Evolutionary conservation across 2,888 invertebrate species (phyloP).

Genomic region (Malthinus seriepunctatus): DNA sequence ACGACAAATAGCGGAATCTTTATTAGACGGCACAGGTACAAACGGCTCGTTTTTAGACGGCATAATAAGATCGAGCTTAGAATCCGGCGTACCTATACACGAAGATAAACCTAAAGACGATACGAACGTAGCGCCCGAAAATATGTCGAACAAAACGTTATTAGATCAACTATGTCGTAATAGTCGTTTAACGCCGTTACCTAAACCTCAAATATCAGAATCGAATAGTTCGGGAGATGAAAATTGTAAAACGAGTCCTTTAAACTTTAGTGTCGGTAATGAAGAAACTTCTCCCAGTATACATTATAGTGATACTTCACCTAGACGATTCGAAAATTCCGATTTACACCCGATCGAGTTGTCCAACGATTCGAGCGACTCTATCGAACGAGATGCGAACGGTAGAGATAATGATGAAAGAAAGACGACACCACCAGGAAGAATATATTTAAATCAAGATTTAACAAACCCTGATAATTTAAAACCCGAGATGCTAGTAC

Average conservation of each 20-base stretch:
- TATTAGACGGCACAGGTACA: conserved; percentile 67
- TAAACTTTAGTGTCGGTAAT: conserved; percentile 46
- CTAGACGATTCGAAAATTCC: conserved; percentile 32
- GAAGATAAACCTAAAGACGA: conserved; percentile 60
- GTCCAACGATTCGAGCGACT: conserved; percentile 53
- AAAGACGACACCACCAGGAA: conserved; percentile 40
- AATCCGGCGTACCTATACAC: conserved; percentile 63
- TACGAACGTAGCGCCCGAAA: conserved; percentile 55
- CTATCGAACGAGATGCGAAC: conserved; percentile 34
- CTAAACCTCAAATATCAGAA: conserved; percentile 48
- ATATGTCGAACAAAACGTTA: conserved; percentile 64
- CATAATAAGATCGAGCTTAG: conserved; percentile 80
- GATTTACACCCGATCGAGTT: conserved; percentile 52
- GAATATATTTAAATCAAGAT: conserved; percentile 54
- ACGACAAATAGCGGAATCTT: conserved; percentile 65
- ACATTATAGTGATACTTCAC: conserved; percentile 24
- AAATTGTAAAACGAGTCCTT: conserved; percentile 50
- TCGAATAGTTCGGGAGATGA: conserved; percentile 56
- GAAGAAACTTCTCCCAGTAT: conserved; percentile 23
- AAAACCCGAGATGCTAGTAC: conserved; percentile 53
- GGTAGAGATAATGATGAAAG: conserved; percentile 16
- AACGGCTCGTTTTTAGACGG: conserved; percentile 83
- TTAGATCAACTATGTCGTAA: conserved; percentile 70
- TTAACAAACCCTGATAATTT: conserved; percentile 54
- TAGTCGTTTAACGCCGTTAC: conserved; percentile 59